Evolutionary conservation across 2,888 invertebrate species (phyloP), one percentile per base, ranked within the genome.

Genomic region (Andrena haemorrhoa): DNA sequence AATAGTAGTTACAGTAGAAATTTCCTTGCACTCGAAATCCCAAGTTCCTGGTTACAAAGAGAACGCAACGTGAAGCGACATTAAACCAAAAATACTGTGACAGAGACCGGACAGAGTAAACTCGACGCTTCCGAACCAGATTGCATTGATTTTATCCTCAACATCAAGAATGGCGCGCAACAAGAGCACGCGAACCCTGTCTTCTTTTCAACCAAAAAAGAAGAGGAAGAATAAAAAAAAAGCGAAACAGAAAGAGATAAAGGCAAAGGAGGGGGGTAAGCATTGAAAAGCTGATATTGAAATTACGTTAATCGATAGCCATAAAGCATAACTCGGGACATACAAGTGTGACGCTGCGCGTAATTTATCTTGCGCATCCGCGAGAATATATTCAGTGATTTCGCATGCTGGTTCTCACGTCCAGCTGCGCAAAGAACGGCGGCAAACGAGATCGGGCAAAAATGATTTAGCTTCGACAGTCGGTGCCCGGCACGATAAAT

Each of bases 381-480:
- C 78, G 85, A 75, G 82, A 86, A 86, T 83, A 71, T 84, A 86
- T 88, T 86, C 84, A 79, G 79, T 82, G 83, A 87, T 87, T 84
- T 82, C 74, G 84, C 79, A 82, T 84, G 85, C 88, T 78, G 79
- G 75, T 82, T 82, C 81, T 86, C 86, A 88, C 85, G 86, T 85
- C 85, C 85, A 88, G 82, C 86, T 86, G 88, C 83, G 89, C 85
- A 84, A 87, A 88, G 86, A 87, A 84, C 82, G 75, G 82, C 79
- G 69, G 84, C 82, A 82, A 89, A 88, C 85, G 84, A 89, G 91
- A 91, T 90, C 88, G 90, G 83, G 87, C 89, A 90, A 89, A 91
- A 89, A 90, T 91, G 90, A 91, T 91, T 91, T 90, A 91, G 90
- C 87, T 86, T 85, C 89, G 90, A 89, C 91, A 84, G 88, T 86